Evolutionary conservation across 2,113 vertebrate genomes (phyloP), one percentile per base, ranked within the genome.

Genomic region (Tenebrosternarchus preto): DNA sequence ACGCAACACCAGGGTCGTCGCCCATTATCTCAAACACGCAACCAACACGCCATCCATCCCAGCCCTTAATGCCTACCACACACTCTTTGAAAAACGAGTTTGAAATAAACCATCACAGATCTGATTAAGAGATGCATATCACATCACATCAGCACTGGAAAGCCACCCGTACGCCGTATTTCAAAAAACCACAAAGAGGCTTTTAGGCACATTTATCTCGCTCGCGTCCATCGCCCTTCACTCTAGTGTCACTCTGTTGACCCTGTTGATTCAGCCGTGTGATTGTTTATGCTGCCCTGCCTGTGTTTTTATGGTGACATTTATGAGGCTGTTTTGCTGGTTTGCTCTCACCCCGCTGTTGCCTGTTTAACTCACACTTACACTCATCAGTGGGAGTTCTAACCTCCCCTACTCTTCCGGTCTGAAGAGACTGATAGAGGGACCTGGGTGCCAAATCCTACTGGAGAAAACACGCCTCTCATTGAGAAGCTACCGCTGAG

Each of bases 1-100:
- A 74, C 33, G 31, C 68, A 80, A 80, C 33, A 31, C 61, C 33
- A 16, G 64, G 16, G 50, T 55, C 57, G 56, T 67, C 57, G 61
- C 71, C 57, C 50, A 22, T 67, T n/a, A 59, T 73, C 79, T 67
- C 22, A 22, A 68, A 75, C 31, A 71, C 2, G 53, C 57, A 33
- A 75, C 50, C 67, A 39, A 80, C 79, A 74, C 24, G 61, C 43
- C 61, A 68, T 74, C 43, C 79, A 80, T 59, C 63, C 71, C 56
- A 57, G 43, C 79, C 57, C 59, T 36, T 31, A 15, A 68, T 67
- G 57, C 19, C 3, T 9, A 9, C n/a, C n/a, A n/a, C 16, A 8
- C 27, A 19, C 33, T 68, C 20, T 64, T 12, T 27, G 61, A 33
- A 67, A 80, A 80, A 67, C 24, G 31, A 59, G 61, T 63, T 29